These are phyloP conservation scores for Gryllus longicercus DNA, from an alignment of 2,888 invertebrate species.

Conservation along the genomic window DNA sequence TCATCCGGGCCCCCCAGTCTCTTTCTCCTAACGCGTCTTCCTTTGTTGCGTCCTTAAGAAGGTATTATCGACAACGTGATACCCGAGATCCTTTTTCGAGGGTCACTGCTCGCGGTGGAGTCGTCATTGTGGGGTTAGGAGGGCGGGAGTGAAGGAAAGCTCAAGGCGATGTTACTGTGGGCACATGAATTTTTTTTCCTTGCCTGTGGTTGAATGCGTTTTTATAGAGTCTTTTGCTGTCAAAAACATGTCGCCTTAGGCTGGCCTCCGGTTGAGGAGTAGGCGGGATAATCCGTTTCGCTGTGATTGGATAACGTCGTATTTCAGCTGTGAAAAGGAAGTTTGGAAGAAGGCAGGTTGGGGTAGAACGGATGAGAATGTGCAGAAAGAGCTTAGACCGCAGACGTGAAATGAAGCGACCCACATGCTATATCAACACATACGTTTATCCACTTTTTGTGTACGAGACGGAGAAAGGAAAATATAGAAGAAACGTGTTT, in stretches of 20 bases:
- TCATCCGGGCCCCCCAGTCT: not conserved
- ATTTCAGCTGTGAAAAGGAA: too few species aligned
- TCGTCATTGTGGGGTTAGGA: not conserved
- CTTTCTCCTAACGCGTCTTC: not conserved
- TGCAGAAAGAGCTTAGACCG: too few species aligned
- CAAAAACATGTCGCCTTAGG: not conserved
- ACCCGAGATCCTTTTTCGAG: not conserved
- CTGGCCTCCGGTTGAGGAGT: not conserved
- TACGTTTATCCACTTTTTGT: too few species aligned
- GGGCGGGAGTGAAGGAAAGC: not conserved
- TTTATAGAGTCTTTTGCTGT: slow-evolving; percentile 1
- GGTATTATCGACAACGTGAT: not conserved
- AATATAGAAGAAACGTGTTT: too few species aligned
- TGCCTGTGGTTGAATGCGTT: slow-evolving; percentile 9
- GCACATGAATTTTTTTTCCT: not conserved
- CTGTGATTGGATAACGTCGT: not conserved
- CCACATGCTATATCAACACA: too few species aligned
- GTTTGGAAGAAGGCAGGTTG: too few species aligned
- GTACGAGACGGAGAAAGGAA: too few species aligned
- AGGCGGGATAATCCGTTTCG: not conserved
- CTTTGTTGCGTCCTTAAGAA: not conserved
- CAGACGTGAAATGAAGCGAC: too few species aligned
- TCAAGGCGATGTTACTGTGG: not conserved
- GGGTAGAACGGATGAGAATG: too few species aligned
- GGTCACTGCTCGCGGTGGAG: not conserved